Conservation (phyloP, 2,888 invertebrate species). For the Oxystoma pomonae region DNA sequence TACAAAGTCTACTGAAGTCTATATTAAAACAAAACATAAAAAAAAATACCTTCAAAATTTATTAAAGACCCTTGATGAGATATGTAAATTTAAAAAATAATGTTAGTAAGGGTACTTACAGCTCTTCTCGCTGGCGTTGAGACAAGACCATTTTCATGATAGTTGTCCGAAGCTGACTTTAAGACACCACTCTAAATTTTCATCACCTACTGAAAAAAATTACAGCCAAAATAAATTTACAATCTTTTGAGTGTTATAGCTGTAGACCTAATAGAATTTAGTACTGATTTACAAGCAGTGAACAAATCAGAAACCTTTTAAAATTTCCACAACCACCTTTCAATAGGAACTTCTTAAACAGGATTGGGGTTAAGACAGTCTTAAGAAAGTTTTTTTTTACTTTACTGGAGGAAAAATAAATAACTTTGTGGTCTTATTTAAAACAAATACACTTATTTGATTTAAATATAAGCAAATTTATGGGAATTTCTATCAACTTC, state of each 20-base stretch:
- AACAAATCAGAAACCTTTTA: not conserved
- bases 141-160: conserved; percentile 99
- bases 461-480: no score
- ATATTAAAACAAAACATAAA: no score
- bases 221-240: no score
- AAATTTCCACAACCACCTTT: not conserved
- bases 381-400: not conserved
- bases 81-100: no score
- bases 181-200: not conserved
- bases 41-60: no score
- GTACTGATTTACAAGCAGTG: not conserved
- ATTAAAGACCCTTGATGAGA: no score
- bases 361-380: not conserved
- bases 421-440: no score
- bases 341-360: not conserved
- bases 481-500: no score
- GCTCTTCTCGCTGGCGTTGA: conserved; percentile 99
- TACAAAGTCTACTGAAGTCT: no score
- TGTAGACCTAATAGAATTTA: no score
- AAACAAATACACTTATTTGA: no score
- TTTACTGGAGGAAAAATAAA: no score
- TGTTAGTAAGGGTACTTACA: conserved; percentile 73
- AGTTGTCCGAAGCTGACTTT: conserved; percentile 41
- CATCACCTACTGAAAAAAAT: not conserved
- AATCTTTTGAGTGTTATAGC: not conserved